phyloP scores from a whole-genome alignment of 2,797 vertebrate species.

The Eulemur mongoz region DNA sequence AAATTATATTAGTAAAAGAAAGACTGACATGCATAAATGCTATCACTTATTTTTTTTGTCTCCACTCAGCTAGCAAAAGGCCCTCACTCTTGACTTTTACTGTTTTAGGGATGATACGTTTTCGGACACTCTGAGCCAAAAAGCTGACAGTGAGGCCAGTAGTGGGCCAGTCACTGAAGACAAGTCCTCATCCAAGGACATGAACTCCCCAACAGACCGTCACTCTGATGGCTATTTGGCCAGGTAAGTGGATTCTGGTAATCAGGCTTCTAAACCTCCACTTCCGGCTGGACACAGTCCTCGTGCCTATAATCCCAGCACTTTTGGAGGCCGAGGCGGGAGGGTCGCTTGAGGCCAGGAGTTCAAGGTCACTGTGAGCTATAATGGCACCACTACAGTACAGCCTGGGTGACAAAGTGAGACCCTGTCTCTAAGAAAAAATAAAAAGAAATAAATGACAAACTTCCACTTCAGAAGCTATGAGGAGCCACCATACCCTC shows the following conservation, averaged over 20 bases:
- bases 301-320: not conserved
- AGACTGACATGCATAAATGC: not conserved
- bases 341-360: not conserved
- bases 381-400: too few relatives aligned
- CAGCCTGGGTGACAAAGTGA: not conserved
- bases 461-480: not conserved
- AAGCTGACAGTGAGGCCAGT: slow-evolving; percentile 98
- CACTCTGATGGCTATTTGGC: slow-evolving; percentile 91
- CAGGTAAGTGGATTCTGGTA: slow-evolving; percentile 86
- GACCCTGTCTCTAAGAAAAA: not conserved
- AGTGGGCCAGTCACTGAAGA: slow-evolving; percentile 95
- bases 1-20: not conserved
- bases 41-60: not conserved
- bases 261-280: not conserved
- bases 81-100: not conserved
- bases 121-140: slow-evolving; percentile 98
- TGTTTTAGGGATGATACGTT: slow-evolving; percentile 95
- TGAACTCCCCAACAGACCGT: slow-evolving; percentile 92
- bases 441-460: not conserved
- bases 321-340: not conserved
- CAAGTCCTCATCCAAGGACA: slow-evolving; percentile 94
- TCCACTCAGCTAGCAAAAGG: not conserved
- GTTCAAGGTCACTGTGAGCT: not conserved
- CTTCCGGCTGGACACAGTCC: not conserved
- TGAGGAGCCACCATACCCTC: not conserved